Conservation (phyloP, 1,140 invertebrate genomes). For the Dendrolimus kikuchii region DNA sequence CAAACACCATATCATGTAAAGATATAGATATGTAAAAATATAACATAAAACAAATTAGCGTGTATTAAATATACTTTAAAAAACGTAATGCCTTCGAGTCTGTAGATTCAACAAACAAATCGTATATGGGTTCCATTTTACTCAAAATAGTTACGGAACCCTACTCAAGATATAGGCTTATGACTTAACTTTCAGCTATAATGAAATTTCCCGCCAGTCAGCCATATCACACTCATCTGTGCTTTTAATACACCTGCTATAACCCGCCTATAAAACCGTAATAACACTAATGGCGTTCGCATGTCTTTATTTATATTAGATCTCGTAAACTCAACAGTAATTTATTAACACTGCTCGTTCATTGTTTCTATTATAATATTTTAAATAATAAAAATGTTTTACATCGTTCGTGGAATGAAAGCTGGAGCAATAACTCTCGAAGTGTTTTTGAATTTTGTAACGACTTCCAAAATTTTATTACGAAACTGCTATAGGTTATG, state of each 20-base stretch:
- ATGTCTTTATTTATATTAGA: conserved; percentile 58
- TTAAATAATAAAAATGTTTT: conserved; percentile 10
- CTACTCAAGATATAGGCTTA: not conserved
- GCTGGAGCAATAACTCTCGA: conserved; percentile 6
- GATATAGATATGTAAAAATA: too few species aligned
- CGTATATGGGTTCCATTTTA: not conserved
- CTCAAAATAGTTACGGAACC: not conserved
- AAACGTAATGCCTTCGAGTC: too few species aligned
- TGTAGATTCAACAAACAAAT: too few species aligned
- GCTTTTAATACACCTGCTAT: conserved; percentile 39
- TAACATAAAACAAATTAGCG: too few species aligned
- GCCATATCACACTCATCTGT: conserved; percentile 22
- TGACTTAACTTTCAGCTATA: conserved; percentile 18
- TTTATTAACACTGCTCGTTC: conserved; percentile 36
- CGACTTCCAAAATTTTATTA: not conserved
- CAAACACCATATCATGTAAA: too few species aligned
- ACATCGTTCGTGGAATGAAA: not conserved
- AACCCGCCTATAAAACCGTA: conserved; percentile 43
- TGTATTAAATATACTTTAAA: too few species aligned
- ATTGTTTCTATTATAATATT: conserved; percentile 47
- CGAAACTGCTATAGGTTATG: too few species aligned
- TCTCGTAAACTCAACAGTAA: conserved; percentile 47
- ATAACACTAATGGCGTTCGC: conserved; percentile 62
- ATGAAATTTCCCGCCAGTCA: conserved; percentile 30
- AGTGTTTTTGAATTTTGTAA: conserved; percentile 11